Evolutionary conservation across 2,113 vertebrate genomes (phyloP), one percentile per base, ranked within the genome.

Genomic region (Pyxicephalus adspersus): DNA sequence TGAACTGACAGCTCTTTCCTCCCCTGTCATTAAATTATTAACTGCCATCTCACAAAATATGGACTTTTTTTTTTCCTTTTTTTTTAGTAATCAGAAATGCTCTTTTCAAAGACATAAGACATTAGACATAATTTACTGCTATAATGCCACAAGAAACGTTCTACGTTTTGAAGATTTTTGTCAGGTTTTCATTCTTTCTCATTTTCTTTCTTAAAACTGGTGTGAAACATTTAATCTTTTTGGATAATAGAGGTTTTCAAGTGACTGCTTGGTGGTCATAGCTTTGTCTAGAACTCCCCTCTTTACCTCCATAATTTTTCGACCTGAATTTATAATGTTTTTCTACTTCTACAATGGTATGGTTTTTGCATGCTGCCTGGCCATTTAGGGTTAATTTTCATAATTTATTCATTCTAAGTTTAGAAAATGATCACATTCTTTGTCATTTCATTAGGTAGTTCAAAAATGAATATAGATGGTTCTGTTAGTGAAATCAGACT

Each of bases 21-120:
- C 60, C 80, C 63, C 71, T 82, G 71, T 82, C 80, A 82, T 82
- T 82, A 82, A 75, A 82, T 75, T 82, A 82, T 82, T 82, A 82
- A 82, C 45, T 82, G 80, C 70, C 80, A 82, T 74, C 80, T 75
- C 80, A 75, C 70, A 82, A 74, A 75, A 75, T 75, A 58, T 64
- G 51, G 70, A 75, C 71, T 66, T 75, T 82, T 73, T 60, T 61
- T 38, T 38, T 66, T 75, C 75, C 64, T 60, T 61, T 38, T 38
- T 38, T 74, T 80, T 25, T 25, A 55, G 68, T 65, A 74, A 82
- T 63, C 66, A 80, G 61, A 68, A 68, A 71, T 51, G 34, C 51
- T 58, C 23, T 82, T 82, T 73, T 23, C 22, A 20, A 72, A 82
- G 71, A 74, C 71, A 60, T 54, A 60, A 74, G 71, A 66, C 66